Evolutionary conservation across 2,113 vertebrate genomes (phyloP), one percentile per base, ranked within the genome.

Genomic region (Hystrix cristata): DNA sequence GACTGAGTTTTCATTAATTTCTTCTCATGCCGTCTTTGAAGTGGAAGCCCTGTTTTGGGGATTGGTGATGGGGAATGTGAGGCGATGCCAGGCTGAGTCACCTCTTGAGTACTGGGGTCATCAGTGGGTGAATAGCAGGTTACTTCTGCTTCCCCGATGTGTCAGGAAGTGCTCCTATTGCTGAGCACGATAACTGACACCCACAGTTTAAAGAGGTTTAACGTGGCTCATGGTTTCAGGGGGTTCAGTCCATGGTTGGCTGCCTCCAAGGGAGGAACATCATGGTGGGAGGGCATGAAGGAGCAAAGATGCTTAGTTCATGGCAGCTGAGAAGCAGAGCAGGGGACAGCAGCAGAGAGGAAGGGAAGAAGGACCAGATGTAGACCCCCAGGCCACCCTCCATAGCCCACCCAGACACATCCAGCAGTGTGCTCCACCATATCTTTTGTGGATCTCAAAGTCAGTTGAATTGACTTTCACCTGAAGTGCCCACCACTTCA

Each of bases 21-120:
- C 82, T n/a, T 19, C 29, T 76, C 0, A 0, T 8, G 27, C 15
- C 2, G 0, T 57, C 64, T 62, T 2, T 57, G n/a, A 74, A 3
- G 51, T 71, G 64, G 62, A 90, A 84, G 11, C 23, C 4, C 23
- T 31, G 5, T 62, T 16, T 43, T 15, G 5, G 57, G 27, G 0
- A 43, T 59, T 10, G 4, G 8, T 5, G 25, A 25, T 10, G 25
- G 80, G 5, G 14, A 34, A 16, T 4, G 12, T 29, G 21, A 69
- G 60, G 57, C 59, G n/a, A 18, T 14, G 29, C 5, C n/a, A 11
- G 31, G 12, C 57, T 0, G 1, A 9, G 51, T 13, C 8, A 11
- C n/a, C 31, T 72, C 21, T 69, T 15, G 1, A 7, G 9, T 38
- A 4, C 14, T 79, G 71, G 57, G 27, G 16, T 38, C 23, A 0